Conservation (phyloP, 2,113 vertebrate genomes). For the Barnardius zonarius region DNA sequence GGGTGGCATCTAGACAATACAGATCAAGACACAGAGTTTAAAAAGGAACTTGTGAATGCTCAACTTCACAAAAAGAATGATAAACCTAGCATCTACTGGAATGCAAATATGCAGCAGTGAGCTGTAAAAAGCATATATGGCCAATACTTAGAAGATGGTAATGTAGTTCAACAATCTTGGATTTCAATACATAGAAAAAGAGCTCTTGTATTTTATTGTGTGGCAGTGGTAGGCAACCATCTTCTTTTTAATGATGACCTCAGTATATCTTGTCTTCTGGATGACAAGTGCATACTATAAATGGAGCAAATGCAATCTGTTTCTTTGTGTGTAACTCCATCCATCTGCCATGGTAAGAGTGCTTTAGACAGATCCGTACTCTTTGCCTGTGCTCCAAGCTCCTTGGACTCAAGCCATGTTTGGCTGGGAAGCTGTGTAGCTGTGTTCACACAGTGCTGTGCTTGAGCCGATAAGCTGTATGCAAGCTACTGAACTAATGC, state of each 20-base stretch:
- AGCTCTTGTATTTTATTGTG: background rate
- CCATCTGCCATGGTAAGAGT: slow-evolving; percentile 53
- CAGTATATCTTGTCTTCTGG: slow-evolving; percentile 9
- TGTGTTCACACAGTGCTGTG: background rate
- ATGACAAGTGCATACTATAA: background rate
- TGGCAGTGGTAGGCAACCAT: background rate
- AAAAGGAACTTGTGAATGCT: background rate
- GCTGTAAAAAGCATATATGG: background rate
- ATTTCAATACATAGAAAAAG: background rate
- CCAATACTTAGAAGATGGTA: background rate
- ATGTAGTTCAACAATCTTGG: background rate
- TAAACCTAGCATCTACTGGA: background rate
- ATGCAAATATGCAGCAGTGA: background rate
- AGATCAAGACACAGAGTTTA: background rate
- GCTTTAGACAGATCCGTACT: slow-evolving; percentile 49
- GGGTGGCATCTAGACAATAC: background rate
- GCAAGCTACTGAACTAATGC: slow-evolving; percentile 37
- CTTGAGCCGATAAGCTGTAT: slow-evolving; percentile 43
- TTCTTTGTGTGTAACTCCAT: slow-evolving; percentile 44
- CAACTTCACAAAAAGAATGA: background rate
- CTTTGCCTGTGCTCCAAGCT: slow-evolving; percentile 34
- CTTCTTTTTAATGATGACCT: slow-evolving; percentile 18
- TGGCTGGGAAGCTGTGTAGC: slow-evolving; percentile 46
- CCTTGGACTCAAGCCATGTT: slow-evolving; percentile 38
- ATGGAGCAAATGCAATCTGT: slow-evolving; percentile 33